Evolutionary conservation across 2,797 vertebrate genomes (phyloP).

Genomic region (Kryptopterus vitreolus): DNA sequence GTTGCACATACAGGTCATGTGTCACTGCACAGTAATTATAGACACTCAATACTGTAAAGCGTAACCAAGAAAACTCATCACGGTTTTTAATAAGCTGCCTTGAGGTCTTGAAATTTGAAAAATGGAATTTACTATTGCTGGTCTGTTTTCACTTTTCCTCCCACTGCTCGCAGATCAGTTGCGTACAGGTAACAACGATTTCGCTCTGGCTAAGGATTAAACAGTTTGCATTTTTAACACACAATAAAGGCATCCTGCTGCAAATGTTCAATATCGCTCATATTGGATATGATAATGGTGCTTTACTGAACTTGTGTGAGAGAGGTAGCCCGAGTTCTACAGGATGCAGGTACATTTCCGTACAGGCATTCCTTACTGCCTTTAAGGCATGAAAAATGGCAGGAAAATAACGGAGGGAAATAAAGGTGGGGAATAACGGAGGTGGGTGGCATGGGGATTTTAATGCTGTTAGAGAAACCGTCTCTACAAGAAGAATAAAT

Average conservation of each 20-base stretch:
- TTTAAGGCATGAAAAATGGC: slow-evolving; percentile 52
- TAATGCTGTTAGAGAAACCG: slow-evolving; percentile 44
- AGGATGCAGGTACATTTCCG: slow-evolving; percentile 40
- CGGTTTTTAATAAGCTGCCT: slow-evolving; percentile 2
- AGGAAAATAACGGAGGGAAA: slow-evolving; percentile 38
- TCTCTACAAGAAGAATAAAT: slow-evolving; percentile 39
- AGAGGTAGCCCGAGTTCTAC: slow-evolving; percentile 26
- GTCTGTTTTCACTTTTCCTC: slow-evolving; percentile 19
- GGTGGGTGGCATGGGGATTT: slow-evolving; percentile 19
- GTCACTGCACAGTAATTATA: slow-evolving; percentile 15
- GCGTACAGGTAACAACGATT: slow-evolving; percentile 43
- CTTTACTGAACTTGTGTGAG: slow-evolving; percentile 43
- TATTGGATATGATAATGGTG: slow-evolving; percentile 44
- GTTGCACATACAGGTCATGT: not conserved
- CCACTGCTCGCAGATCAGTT: slow-evolving; percentile 25
- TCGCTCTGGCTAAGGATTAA: slow-evolving; percentile 33
- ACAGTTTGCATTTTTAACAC: slow-evolving; percentile 21
- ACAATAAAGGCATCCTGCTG: slow-evolving; percentile 30
- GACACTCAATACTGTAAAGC: slow-evolving; percentile 27
- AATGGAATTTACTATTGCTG: not conserved
- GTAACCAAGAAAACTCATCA: not conserved
- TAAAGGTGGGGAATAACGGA: slow-evolving; percentile 8
- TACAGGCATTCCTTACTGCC: slow-evolving; percentile 44
- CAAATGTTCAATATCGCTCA: slow-evolving; percentile 31
- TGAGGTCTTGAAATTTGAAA: not conserved